A percentile compares a stretch with the other conserved stretches of the same genome.
phyloP scores from a whole-genome alignment of 2,113 vertebrate species.

The Oriolus oriolus region DNA sequence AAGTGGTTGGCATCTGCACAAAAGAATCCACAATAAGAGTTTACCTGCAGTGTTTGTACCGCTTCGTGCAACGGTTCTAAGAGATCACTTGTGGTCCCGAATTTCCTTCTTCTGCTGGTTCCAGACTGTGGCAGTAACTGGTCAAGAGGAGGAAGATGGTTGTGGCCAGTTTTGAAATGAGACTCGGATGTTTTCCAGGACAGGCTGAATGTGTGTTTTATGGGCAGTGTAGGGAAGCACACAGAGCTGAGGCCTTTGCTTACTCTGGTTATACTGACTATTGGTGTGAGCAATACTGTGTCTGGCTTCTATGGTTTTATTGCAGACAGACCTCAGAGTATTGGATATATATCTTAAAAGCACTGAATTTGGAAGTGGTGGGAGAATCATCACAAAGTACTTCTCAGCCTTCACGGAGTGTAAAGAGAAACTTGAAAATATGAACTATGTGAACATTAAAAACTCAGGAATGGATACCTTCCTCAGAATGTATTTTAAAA shows the following conservation, averaged over 20 bases:
- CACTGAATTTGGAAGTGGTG: not conserved
- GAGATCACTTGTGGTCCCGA: not conserved
- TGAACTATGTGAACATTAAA: not conserved
- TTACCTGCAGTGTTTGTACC: not conserved
- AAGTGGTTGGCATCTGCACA: not conserved
- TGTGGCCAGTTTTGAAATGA: not conserved
- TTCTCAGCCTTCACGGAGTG: not conserved
- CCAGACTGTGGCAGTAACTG: rapidly evolving
- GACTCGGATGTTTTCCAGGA: not conserved
- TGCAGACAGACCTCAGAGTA: not conserved
- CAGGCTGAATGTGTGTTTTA: not conserved
- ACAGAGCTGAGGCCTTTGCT: not conserved
- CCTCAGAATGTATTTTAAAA: not conserved
- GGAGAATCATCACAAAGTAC: not conserved
- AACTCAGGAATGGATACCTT: not conserved
- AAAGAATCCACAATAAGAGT: not conserved
- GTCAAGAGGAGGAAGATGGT: not conserved
- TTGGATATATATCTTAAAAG: not conserved
- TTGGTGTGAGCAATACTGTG: not conserved
- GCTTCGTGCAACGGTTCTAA: not conserved
- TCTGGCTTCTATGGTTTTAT: not conserved
- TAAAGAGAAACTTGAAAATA: not conserved
- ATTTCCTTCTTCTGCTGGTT: not conserved
- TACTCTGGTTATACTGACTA: not conserved
- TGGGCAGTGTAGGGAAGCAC: not conserved